Base-by-base conservation (phyloP, 2,797 vertebrate species). In the Strix occidentalis region DNA sequence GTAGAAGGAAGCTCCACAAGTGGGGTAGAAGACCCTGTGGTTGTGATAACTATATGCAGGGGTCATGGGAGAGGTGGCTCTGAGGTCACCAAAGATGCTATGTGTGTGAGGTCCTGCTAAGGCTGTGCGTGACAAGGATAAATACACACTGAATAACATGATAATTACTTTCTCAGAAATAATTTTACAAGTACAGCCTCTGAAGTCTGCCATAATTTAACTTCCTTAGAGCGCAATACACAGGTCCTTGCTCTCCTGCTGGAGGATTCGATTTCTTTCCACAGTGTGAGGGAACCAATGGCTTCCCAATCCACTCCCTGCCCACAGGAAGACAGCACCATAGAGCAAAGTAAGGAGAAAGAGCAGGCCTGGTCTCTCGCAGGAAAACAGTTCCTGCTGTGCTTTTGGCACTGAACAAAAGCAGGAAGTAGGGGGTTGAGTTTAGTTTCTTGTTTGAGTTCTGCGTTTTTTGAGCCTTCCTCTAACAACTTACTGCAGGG, bases 351-450 rank as follows among this genome's bases (percentile, higher is more conserved):
- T 23, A n/a, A 70, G 86, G 86, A 54, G 58, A 43, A 91, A 25
- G 0, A 84, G 39, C 50, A 86, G 35, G 24, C 28, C 37, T 45
- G 26, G 46, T 51, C 18, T 69, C 24, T 13, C 46, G 43, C 14
- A 90, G 86, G 58, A 74, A 84, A 35, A 74, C 11, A 10, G 76
- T 17, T 87, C 75, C 79, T 84, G 83, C 57, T 45, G 41, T 33
- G 72, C 56, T 60, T 75, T n/a, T 80, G 91, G 70, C 66, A 70
- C 46, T 31, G 45, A 89, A 93, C 75, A 96, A 93, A 92, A 77
- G 66, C 89, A 92, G 96, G 95, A 96, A 96, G 84, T 16, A 58
- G 63, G 58, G 54, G 43, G 33, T 15, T 39, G 41, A 88, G 41
- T 71, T 90, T n/a, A 26, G 45, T 54, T 89, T 85, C 35, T 74